Conservation (phyloP, 2,113 vertebrate species). For the Chelonoidis abingdonii region DNA sequence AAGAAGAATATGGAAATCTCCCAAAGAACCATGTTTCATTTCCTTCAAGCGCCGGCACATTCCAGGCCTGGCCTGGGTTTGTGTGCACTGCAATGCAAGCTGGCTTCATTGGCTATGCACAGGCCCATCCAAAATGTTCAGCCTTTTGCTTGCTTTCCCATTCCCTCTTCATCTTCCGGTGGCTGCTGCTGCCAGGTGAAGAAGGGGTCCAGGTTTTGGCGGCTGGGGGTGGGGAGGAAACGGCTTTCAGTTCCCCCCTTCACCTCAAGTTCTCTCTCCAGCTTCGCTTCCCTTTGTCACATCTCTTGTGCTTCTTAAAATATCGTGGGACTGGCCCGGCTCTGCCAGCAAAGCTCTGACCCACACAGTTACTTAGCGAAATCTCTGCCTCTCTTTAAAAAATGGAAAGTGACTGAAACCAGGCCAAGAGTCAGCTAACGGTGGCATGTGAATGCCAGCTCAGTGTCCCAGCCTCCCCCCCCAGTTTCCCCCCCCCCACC, state of each 20-base stretch:
- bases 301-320: not conserved
- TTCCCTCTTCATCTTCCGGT: not conserved
- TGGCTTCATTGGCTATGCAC: not conserved
- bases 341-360: not conserved
- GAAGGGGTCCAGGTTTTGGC: not conserved
- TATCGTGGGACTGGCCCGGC: not conserved
- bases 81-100: rapidly evolving
- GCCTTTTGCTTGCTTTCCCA: not conserved
- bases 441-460: not conserved
- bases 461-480: not conserved
- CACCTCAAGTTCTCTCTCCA: not conserved
- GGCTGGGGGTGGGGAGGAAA: not conserved
- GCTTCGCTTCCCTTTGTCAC: not conserved
- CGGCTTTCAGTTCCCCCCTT: not conserved
- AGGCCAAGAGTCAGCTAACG: not conserved
- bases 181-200: not conserved
- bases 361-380: not conserved
- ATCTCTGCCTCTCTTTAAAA: not conserved
- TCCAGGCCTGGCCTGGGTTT: not conserved
- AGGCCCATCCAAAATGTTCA: not conserved
- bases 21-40: not conserved
- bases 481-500: not conserved
- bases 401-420: no score
- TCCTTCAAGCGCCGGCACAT: not conserved
- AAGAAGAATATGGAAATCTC: not conserved